Conservation (phyloP, 2,797 vertebrate species). For the Parauchenoglanis punctatus region DNA sequence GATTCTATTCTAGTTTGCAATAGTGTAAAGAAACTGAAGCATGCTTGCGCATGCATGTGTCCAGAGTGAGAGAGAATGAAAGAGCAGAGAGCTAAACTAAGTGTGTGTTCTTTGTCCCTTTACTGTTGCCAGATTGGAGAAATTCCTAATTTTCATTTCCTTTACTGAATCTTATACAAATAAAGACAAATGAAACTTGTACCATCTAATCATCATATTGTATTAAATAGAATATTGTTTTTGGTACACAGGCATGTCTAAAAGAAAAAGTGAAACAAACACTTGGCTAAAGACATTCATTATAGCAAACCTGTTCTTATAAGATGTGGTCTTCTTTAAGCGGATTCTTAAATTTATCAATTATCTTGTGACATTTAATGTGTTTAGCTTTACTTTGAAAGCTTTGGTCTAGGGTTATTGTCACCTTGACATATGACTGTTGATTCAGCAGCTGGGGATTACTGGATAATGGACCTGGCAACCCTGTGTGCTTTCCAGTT, state of each 20-base stretch:
- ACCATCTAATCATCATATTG: not conserved
- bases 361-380: constrained; percentile 27
- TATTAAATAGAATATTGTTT: not conserved
- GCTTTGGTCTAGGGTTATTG: not conserved
- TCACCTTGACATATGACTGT: constrained; percentile 32
- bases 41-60: not conserved
- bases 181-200: not conserved
- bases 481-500: constrained; percentile 61
- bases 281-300: not conserved
- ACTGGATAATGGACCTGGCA: constrained; percentile 47
- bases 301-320: not conserved
- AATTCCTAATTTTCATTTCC: not conserved
- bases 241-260: not conserved
- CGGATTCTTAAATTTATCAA: constrained; percentile 13
- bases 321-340: not conserved
- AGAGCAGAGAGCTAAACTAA: constrained; percentile 12
- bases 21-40: not conserved
- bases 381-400: constrained; percentile 25
- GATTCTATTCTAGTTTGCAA: not conserved
- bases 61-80: constrained; percentile 19
- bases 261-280: not conserved
- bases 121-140: constrained; percentile 43
- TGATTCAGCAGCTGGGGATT: constrained; percentile 20
- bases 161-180: not conserved
- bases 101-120: constrained; percentile 41